Conservation (phyloP, 92 coral and sea anemone species). For the Pocillopora meandrina region DNA sequence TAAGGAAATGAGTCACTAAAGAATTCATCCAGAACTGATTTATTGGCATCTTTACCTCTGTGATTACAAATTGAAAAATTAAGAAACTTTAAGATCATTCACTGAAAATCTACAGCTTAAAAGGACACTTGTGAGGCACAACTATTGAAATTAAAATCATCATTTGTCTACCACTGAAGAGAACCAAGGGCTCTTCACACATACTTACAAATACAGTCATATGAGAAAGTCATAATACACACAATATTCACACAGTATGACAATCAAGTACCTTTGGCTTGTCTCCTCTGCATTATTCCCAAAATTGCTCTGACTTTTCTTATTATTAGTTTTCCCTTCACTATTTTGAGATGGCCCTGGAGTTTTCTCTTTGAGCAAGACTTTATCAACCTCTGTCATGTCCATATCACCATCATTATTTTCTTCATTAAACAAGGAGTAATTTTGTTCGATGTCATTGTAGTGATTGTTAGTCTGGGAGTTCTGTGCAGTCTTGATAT, state of each 20-base stretch:
- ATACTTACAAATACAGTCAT: no score
- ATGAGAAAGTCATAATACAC: no score
- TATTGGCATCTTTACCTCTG: constrained; percentile 47
- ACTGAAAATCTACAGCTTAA: no score
- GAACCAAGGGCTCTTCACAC: no score
- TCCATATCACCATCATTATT: constrained; percentile 45
- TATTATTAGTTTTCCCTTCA: not conserved
- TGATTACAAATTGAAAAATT: not conserved
- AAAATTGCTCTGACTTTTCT: not conserved
- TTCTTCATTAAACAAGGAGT: constrained; percentile 17
- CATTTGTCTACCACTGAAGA: no score
- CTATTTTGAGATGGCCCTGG: constrained; percentile 11
- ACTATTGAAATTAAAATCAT: no score
- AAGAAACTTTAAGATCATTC: no score
- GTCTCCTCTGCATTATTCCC: not conserved
- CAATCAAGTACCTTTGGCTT: constrained; percentile 19
- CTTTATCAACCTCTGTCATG: constrained; percentile 19
- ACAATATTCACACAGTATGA: not conserved
- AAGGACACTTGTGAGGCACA: no score
- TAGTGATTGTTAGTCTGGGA: not conserved
- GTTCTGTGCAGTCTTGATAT: not conserved
- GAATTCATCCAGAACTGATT: constrained; percentile 57
- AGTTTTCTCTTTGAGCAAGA: constrained; percentile 12
- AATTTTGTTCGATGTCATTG: not conserved
- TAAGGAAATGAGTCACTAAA: constrained; percentile 74